phyloP scores from a whole-genome alignment of 2,888 invertebrate genomes.

The Cheilosia scutellata region DNA sequence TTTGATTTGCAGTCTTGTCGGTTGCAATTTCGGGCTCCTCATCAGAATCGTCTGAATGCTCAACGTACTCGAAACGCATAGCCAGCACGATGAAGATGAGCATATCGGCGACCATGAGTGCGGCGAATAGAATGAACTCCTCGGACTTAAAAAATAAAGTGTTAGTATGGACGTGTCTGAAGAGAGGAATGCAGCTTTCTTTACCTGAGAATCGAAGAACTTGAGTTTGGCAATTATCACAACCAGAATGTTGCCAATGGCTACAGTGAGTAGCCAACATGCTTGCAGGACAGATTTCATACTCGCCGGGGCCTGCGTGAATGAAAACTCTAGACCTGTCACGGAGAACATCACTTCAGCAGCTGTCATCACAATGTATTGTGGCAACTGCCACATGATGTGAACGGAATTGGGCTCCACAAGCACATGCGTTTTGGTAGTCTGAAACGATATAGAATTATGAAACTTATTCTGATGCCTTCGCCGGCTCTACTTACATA shows the following conservation, averaged over 20 bases:
- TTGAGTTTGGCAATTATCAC: constrained; percentile 86
- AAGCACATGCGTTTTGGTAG: constrained; percentile 76
- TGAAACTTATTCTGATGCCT: neutral
- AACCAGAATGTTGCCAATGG: constrained; percentile 97
- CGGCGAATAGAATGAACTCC: constrained; percentile 95
- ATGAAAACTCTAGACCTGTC: constrained; percentile 97
- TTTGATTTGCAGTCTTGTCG: constrained; percentile 18
- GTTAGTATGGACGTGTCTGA: neutral
- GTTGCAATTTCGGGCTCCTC: constrained; percentile 14
- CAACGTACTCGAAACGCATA: constrained; percentile 90
- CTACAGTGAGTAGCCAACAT: constrained; percentile 95
- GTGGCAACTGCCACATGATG: constrained; percentile 93
- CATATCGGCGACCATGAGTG: constrained; percentile 93
- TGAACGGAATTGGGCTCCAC: constrained; percentile 90
- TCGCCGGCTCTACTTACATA: constrained; percentile 81
- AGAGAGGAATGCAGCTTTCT: neutral
- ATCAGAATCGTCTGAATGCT: constrained; percentile 69
- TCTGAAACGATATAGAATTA: constrained; percentile 72
- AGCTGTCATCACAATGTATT: constrained; percentile 95
- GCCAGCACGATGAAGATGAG: constrained; percentile 92
- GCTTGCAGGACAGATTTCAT: constrained; percentile 98
- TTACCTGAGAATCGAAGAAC: constrained; percentile 81
- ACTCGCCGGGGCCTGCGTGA: constrained; percentile 94
- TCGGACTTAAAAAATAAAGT: constrained; percentile 87
- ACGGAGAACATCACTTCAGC: constrained; percentile 98